Conservation (phyloP, 2,113 vertebrate genomes). For the Monopterus albus region DNA sequence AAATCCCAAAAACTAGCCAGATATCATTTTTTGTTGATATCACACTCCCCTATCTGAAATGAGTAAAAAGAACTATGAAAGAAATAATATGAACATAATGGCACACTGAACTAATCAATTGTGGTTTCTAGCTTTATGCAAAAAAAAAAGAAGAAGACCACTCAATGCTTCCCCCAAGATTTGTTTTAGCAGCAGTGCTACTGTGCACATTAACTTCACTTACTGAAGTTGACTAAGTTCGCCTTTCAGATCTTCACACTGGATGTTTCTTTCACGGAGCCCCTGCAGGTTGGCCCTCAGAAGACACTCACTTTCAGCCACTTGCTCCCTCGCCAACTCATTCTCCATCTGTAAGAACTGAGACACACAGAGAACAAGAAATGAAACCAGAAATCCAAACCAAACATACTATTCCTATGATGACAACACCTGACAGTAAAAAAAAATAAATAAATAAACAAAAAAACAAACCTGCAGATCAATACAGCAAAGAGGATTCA, state of each 20-base stretch:
- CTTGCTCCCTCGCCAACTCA: slow-evolving; percentile 83
- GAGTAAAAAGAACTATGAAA: too few species aligned
- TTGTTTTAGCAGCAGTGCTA: neutral
- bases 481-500: neutral
- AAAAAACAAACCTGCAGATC: neutral
- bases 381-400: neutral
- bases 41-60: too few species aligned
- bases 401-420: neutral
- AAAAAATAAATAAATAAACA: too few species aligned
- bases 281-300: slow-evolving; percentile 79
- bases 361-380: neutral
- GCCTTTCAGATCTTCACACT: slow-evolving; percentile 86
- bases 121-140: too few species aligned
- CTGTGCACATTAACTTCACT: slow-evolving; percentile 36
- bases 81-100: too few species aligned
- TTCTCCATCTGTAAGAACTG: slow-evolving; percentile 94
- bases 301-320: slow-evolving; percentile 84
- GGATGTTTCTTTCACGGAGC: slow-evolving; percentile 84
- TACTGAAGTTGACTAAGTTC: slow-evolving; percentile 84
- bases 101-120: too few species aligned
- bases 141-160: too few species aligned
- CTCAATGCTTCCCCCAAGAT: too few species aligned
- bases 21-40: too few species aligned
- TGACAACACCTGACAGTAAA: neutral
- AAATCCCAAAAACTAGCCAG: too few species aligned